Percentiles rank a stretch among this genome's conserved stretches.
Evolutionary conservation across 2,888 invertebrate species (phyloP).

Genomic region (Leucophenga maculata): DNA sequence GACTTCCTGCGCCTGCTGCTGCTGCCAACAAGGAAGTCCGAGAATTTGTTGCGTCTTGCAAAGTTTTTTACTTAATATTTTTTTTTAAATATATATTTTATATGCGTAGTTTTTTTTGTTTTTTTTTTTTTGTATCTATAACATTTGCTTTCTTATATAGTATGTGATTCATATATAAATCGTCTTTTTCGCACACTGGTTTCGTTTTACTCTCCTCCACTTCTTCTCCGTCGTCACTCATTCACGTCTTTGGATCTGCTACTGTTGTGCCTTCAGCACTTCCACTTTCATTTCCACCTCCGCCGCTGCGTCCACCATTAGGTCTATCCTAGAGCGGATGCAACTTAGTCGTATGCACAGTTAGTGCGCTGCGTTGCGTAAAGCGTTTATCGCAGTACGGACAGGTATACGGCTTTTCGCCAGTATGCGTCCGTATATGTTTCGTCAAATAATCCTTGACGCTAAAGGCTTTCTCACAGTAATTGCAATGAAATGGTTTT

Average conservation of each 20-base stretch:
- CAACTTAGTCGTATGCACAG: slow-evolving; percentile 70
- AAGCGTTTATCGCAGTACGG: slow-evolving; percentile 71
- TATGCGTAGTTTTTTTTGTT: too few species aligned
- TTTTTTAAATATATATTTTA: too few species aligned
- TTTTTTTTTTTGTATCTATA: too few species aligned
- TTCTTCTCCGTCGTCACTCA: not conserved
- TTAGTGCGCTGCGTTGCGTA: slow-evolving; percentile 70
- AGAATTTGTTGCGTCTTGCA: too few species aligned
- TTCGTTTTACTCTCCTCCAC: not conserved
- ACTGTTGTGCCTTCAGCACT: slow-evolving; percentile 10
- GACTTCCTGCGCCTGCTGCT: too few species aligned
- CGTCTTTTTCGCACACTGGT: not conserved
- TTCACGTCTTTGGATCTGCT: slow-evolving; percentile 10
- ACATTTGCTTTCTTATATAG: too few species aligned
- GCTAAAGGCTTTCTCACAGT: slow-evolving; percentile 71
- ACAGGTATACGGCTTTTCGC: slow-evolving; percentile 71
- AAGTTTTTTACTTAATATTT: too few species aligned
- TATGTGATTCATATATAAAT: not conserved
- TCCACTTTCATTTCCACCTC: slow-evolving; percentile 10
- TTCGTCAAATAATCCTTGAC: slow-evolving; percentile 72
- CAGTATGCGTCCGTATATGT: slow-evolving; percentile 71
- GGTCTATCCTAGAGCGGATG: slow-evolving; percentile 70
- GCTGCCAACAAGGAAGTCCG: too few species aligned
- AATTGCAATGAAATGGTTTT: slow-evolving; percentile 69
- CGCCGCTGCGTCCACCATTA: slow-evolving; percentile 52